Evolutionary conservation across 2,797 vertebrate genomes (phyloP).

Genomic region (Arctocebus calabarensis): DNA sequence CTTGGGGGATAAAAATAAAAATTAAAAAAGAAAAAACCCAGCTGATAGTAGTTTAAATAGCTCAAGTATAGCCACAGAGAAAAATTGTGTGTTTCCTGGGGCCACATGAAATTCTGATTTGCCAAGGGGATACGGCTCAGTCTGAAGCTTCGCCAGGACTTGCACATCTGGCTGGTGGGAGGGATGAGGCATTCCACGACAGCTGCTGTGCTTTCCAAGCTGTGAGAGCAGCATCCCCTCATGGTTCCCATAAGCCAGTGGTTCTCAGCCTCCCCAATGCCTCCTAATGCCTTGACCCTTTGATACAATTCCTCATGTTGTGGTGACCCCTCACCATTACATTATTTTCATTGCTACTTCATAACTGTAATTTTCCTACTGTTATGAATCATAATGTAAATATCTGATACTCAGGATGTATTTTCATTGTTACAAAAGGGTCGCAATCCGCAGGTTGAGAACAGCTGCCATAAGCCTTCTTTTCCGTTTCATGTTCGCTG

Average conservation of each 20-base stretch:
- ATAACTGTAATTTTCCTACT: too few relatives aligned
- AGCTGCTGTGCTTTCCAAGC: slow-evolving; percentile 38
- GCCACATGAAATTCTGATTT: slow-evolving; percentile 34
- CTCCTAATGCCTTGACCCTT: too few relatives aligned
- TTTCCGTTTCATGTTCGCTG: neutral
- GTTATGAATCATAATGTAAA: too few relatives aligned
- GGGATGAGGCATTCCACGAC: neutral
- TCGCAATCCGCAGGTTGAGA: too few relatives aligned
- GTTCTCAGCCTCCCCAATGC: too few relatives aligned
- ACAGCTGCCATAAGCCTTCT: neutral
- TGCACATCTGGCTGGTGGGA: neutral
- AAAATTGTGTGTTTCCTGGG: neutral
- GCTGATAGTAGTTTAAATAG: slow-evolving; percentile 2
- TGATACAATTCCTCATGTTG: too few relatives aligned
- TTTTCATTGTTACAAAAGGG: too few relatives aligned
- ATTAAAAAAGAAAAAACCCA: neutral
- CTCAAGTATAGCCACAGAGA: neutral
- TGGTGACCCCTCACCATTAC: too few relatives aligned
- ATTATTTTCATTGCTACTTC: too few relatives aligned
- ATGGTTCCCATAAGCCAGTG: neutral
- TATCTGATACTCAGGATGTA: too few relatives aligned
- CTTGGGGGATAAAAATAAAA: slow-evolving; percentile 44
- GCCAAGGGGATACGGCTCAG: neutral
- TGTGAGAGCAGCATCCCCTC: neutral
- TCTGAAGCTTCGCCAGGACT: neutral